phyloP scores from a whole-genome alignment of 2,797 vertebrate genomes.

The Octomys mimax region DNA sequence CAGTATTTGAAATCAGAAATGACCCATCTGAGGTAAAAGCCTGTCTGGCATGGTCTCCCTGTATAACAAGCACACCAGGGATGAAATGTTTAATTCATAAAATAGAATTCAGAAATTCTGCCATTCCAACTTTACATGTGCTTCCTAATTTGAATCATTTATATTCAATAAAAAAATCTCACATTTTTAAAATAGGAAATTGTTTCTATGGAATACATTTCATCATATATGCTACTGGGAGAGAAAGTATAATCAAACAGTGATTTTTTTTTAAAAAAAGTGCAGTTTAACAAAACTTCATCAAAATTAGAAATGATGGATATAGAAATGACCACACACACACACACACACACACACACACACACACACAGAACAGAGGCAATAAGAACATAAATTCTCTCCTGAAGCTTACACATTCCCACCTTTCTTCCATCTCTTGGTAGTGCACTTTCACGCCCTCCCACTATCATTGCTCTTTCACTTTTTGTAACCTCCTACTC shows the following conservation, averaged over 20 bases:
- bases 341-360: not conserved
- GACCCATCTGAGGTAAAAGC: not conserved
- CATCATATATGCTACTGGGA: not conserved
- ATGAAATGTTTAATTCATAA: not conserved
- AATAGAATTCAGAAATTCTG: not conserved
- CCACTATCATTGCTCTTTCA: not conserved
- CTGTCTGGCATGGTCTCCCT: not conserved
- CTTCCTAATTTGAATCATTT: conserved; percentile 21
- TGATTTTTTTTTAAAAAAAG: conserved; percentile 21
- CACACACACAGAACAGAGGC: not conserved
- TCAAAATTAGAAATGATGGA: not conserved
- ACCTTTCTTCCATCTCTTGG: not conserved
- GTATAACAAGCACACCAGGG: not conserved
- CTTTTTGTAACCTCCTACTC: not conserved
- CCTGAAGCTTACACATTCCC: not conserved
- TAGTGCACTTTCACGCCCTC: not conserved
- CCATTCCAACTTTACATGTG: not conserved
- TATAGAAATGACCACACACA: not conserved
- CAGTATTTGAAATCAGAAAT: not conserved
- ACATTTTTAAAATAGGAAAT: not conserved
- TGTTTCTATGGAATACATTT: not conserved
- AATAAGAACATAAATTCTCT: not conserved
- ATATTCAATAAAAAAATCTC: not conserved
- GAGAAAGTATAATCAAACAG: not conserved
- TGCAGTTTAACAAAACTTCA: not conserved